Evolutionary conservation across 2,888 invertebrate genomes (phyloP).

Genomic region (Orthonevra nobilis): DNA sequence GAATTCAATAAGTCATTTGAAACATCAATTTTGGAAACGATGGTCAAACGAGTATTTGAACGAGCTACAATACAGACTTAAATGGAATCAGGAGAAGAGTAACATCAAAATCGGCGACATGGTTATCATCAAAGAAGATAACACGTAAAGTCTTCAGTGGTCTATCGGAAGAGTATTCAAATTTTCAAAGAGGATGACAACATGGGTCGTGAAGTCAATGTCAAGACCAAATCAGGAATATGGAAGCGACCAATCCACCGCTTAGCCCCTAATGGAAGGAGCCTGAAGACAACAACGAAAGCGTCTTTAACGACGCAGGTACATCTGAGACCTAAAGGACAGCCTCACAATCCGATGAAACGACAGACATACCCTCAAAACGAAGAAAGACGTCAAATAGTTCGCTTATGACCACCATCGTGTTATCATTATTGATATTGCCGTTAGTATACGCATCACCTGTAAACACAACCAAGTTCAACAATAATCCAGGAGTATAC

Average conservation of each 20-base stretch:
- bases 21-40: conserved; percentile 19
- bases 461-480: neutral
- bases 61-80: conserved; percentile 22
- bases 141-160: conserved; percentile 29
- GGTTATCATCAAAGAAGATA: conserved; percentile 32
- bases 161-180: conserved; percentile 7
- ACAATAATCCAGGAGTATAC: conserved; percentile 4
- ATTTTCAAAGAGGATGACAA: conserved; percentile 3
- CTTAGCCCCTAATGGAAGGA: neutral
- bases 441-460: neutral
- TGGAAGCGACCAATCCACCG: neutral
- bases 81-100: neutral
- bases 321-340: neutral
- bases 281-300: no score
- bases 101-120: conserved; percentile 6
- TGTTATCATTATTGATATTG: neutral
- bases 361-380: neutral
- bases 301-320: neutral
- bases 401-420: neutral
- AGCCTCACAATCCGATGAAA: neutral
- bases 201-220: conserved; percentile 14
- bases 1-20: conserved; percentile 8
- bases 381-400: no score
- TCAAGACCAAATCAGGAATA: conserved; percentile 11
- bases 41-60: conserved; percentile 21